Percentiles rank a stretch among this genome's conserved stretches.
phyloP scores from a whole-genome alignment of 2,888 invertebrate species.

The Amblyjoppa proteus region DNA sequence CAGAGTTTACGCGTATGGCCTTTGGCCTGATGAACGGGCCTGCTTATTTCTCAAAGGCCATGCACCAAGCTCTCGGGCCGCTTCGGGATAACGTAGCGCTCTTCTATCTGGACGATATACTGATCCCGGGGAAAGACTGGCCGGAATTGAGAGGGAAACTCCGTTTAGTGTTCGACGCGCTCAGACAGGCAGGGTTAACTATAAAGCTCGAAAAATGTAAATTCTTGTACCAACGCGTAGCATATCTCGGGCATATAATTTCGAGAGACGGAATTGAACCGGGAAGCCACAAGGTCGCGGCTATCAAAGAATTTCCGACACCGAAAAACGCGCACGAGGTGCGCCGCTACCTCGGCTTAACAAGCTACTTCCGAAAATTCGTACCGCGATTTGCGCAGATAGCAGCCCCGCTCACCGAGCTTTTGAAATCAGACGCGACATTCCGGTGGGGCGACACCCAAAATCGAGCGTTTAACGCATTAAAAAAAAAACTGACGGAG shows the following conservation, averaged over 20 bases:
- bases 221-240: constrained; percentile 71
- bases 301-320: constrained; percentile 48
- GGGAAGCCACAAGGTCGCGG: constrained; percentile 68
- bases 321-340: constrained; percentile 48
- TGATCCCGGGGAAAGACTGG: constrained; percentile 59
- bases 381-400: constrained; percentile 28
- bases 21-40: constrained; percentile 56
- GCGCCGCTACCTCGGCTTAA: constrained; percentile 31
- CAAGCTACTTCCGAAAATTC: constrained; percentile 49
- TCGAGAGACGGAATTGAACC: constrained; percentile 51
- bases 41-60: not conserved
- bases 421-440: not conserved
- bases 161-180: not conserved
- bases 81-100: not conserved
- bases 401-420: constrained; percentile 1
- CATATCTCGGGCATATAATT: constrained; percentile 75
- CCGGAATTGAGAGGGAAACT: constrained; percentile 63
- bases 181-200: not conserved
- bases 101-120: constrained; percentile 26
- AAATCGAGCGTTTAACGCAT: not conserved
- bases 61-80: constrained; percentile 4
- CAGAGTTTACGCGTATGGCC: constrained; percentile 46
- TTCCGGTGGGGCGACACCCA: constrained; percentile 33
- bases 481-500: not conserved
- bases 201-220: constrained; percentile 10